These are phyloP conservation scores for Eurois occulta DNA, from an alignment of 2,888 invertebrate species.

Conservation along the genomic window DNA sequence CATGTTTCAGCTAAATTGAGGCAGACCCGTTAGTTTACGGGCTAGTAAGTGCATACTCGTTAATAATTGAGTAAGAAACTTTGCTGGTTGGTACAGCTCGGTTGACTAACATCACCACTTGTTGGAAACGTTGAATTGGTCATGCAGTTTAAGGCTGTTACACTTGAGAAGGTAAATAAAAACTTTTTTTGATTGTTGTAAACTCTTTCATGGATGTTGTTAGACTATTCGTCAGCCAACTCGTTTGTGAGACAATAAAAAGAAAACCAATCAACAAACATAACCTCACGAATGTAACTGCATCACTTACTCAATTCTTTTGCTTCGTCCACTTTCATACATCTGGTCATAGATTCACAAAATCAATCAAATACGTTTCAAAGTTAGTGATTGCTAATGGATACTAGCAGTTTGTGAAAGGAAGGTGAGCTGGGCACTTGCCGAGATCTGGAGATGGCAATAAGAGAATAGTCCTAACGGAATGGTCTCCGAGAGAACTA, in stretches of 20 bases:
- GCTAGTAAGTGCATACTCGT: slow-evolving; percentile 43
- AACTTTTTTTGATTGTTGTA: background rate
- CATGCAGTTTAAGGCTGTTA: slow-evolving; percentile 27
- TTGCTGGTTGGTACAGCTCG: slow-evolving; percentile 14
- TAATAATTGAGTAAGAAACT: slow-evolving; percentile 53
- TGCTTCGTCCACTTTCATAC: background rate
- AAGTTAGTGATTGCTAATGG: background rate
- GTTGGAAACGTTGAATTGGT: slow-evolving; percentile 32
- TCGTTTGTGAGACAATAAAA: background rate
- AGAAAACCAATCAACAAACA: background rate
- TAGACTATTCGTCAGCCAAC: background rate
- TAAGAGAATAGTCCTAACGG: fast-evolving
- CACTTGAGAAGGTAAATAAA: background rate
- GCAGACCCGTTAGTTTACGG: slow-evolving; percentile 28
- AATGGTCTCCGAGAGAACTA: too few species aligned
- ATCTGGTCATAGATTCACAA: background rate
- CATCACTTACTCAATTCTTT: background rate
- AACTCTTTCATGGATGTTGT: background rate
- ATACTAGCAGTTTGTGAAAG: background rate
- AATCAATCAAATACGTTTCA: background rate
- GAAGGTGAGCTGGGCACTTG: background rate
- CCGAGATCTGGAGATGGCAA: background rate
- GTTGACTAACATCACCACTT: slow-evolving; percentile 43
- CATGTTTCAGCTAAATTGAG: slow-evolving; percentile 28
- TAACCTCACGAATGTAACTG: too few species aligned